These are phyloP conservation scores for Caenorhabditis drosophilae DNA, from an alignment of 2,888 invertebrate genomes.

Conservation along the genomic window DNA sequence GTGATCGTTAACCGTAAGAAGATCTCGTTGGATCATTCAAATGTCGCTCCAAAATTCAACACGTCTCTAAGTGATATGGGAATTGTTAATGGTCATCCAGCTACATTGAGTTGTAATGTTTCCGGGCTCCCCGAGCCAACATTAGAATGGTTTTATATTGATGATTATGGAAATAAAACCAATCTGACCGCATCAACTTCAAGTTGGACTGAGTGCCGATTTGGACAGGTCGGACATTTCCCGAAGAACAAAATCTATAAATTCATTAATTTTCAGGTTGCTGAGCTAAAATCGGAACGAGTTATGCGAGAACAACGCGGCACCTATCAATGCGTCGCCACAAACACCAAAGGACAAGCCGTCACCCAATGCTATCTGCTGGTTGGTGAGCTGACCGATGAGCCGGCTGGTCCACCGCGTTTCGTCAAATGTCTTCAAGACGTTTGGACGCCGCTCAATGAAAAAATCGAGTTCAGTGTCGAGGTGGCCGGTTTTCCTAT, in stretches of 20 bases:
- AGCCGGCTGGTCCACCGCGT: conserved; percentile 59
- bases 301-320: conserved; percentile 54
- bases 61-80: conserved; percentile 51
- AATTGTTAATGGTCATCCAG: conserved; percentile 54
- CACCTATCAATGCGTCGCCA: conserved; percentile 59
- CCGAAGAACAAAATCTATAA: not conserved
- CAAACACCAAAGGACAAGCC: conserved; percentile 56
- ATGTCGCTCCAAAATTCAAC: conserved; percentile 50
- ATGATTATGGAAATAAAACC: conserved; percentile 46
- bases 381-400: conserved; percentile 53
- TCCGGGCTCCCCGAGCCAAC: conserved; percentile 53
- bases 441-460: conserved; percentile 58
- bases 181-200: conserved; percentile 35
- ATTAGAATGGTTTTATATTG: conserved; percentile 57
- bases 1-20: conserved; percentile 46
- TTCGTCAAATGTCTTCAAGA: conserved; percentile 64
- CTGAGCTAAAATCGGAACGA: conserved; percentile 50
- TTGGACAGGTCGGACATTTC: conserved; percentile 34
- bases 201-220: conserved; percentile 57
- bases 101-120: conserved; percentile 54
- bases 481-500: conserved; percentile 61
- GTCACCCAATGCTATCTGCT: conserved; percentile 57
- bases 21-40: conserved; percentile 10
- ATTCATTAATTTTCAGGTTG: conserved; percentile 20
- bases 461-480: conserved; percentile 52